Base-by-base conservation (phyloP, 2,888 invertebrate species). In the Aethes cnicana region DNA sequence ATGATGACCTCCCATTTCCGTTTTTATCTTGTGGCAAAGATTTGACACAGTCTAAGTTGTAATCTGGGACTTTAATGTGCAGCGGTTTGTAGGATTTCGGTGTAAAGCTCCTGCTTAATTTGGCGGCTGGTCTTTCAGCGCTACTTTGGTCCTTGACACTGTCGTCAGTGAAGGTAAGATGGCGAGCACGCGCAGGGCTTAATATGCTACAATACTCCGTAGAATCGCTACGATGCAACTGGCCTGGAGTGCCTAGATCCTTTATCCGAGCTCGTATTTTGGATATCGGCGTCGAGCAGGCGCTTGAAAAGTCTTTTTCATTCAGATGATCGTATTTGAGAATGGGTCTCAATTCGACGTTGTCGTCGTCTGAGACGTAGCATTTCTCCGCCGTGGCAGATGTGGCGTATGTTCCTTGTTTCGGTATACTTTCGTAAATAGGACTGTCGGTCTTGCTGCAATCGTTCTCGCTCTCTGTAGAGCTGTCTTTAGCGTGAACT, bases 191-290 rank as follows among this genome's bases (percentile, higher is more conserved):
- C 2, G 87, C 85, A 0, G 90, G 89, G 55, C 89, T 89, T 1
- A 86, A 59, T 41, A 90, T 81, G 48, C 88, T 89, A 55, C 90
- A 90, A 57, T 90, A 90, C 64, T 90, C 89, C 0, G 90, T 90
- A 0, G 90, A 90, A 61, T 90, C 90, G 53, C 88, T 89, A 57
- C 78, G 78, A 16, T 90, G 84, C 18, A 89, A 64, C 0, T 69
- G 60, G 42, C 81, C 81, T 11, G 88, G 85, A 0, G 88, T 81
- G 0, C 69, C 80, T 5, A 81, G 64, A 9, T 86, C 82, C 63
- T 76, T 85, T 4, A 84, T 72, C 16, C 79, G 69, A 1, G 82
- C 73, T 25, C 72, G 72, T 1, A 85, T 61, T 54, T 84, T 87
- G 8, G 81, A 63, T 61, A 88, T 69, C 1, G 88, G 88, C 0